Percentiles rank a stretch among this genome's conserved stretches.
phyloP scores from a whole-genome alignment of 2,797 vertebrate species.

The Menidia menidia region DNA sequence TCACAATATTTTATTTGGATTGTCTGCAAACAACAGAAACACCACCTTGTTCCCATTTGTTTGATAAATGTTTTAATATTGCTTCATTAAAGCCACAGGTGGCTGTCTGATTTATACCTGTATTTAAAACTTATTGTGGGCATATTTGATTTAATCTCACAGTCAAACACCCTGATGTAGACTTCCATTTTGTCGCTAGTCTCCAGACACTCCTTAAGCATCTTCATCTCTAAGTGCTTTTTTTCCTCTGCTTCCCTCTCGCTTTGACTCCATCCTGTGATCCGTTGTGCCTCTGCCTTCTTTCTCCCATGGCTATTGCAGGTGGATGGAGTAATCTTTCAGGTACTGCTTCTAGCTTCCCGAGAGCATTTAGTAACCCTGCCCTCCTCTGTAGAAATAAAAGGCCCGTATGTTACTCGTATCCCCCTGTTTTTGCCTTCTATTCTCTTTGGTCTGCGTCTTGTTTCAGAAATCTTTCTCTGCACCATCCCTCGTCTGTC shows the following conservation, averaged over 20 bases:
- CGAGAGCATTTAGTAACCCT: constrained; percentile 51
- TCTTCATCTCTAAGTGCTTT: constrained; percentile 58
- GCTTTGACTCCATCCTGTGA: constrained; percentile 60
- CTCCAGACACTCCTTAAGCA: constrained; percentile 37
- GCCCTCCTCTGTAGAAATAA: constrained; percentile 35
- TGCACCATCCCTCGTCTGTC: constrained; percentile 4
- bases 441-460: constrained; percentile 24
- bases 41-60: background rate
- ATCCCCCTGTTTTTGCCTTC: background rate
- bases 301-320: constrained; percentile 73
- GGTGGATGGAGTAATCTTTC: constrained; percentile 76
- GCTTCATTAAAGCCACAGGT: background rate
- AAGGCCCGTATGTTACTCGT: constrained; percentile 2
- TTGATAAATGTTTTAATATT: background rate
- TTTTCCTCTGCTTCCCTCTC: constrained; percentile 44
- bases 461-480: constrained; percentile 4
- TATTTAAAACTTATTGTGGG: background rate
- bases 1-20: background rate
- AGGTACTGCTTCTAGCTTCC: constrained; percentile 80
- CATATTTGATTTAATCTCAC: constrained; percentile 31
- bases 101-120: background rate
- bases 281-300: constrained; percentile 57
- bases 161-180: constrained; percentile 4
- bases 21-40: background rate
- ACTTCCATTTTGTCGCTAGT: constrained; percentile 17